These are phyloP conservation scores for Sphaerophoria taeniata DNA, from an alignment of 2,888 invertebrate genomes.

Conservation along the genomic window DNA sequence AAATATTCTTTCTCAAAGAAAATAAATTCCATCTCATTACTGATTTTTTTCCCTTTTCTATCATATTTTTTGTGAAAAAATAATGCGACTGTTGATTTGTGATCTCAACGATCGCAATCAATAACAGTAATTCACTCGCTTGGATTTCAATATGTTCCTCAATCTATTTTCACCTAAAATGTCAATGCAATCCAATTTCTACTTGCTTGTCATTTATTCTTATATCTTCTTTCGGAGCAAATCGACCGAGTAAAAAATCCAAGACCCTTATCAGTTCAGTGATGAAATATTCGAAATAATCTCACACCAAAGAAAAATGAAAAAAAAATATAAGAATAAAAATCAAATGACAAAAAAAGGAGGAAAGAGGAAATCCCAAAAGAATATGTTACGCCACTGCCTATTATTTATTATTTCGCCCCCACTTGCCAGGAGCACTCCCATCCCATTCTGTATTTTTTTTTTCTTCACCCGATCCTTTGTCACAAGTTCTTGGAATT, in stretches of 20 bases:
- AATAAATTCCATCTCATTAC: no score
- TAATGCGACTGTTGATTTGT: conserved; percentile 40
- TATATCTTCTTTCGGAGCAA: neutral
- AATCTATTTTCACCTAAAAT: conserved; percentile 61
- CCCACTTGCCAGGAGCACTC: conserved; percentile 12
- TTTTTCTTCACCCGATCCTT: conserved; percentile 22
- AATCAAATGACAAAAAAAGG: neutral
- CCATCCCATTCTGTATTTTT: neutral
- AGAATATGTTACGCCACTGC: conserved; percentile 44
- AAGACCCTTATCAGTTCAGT: conserved; percentile 53
- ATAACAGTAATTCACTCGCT: conserved; percentile 69
- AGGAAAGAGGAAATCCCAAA: conserved; percentile 40
- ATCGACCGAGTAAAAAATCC: neutral
- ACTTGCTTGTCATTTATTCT: conserved; percentile 28
- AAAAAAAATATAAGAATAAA: neutral
- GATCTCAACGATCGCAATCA: conserved; percentile 61
- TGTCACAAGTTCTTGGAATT: conserved; percentile 45
- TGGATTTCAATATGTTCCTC: conserved; percentile 66
- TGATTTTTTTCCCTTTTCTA: neutral
- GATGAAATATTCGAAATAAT: conserved; percentile 69
- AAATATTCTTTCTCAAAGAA: no score
- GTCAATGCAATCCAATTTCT: conserved; percentile 63
- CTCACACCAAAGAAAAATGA: conserved; percentile 24
- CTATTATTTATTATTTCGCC: conserved; percentile 41
- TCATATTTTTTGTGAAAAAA: conserved; percentile 24